A percentile compares a stretch with the other conserved stretches of the same genome.
Conservation (phyloP, 2,797 vertebrate species). For the Lophotriccus pileatus region DNA sequence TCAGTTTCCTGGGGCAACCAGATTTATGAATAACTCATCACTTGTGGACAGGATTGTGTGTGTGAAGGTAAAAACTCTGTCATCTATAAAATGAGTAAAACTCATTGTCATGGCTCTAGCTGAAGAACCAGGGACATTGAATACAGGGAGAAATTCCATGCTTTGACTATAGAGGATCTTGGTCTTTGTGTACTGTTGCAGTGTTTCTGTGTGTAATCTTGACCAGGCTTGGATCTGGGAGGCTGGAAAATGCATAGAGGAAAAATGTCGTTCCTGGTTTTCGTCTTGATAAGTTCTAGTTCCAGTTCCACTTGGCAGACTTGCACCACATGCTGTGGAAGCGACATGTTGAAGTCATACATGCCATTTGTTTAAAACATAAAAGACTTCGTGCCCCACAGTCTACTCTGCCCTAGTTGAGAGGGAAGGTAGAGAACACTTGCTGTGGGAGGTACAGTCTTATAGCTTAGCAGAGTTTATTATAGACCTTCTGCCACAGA, state of each 20-base stretch:
- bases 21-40: neutral
- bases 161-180: neutral
- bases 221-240: neutral
- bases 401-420: neutral
- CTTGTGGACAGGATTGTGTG: neutral
- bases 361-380: neutral
- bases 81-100: neutral
- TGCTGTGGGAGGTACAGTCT: neutral
- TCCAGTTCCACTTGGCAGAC: neutral
- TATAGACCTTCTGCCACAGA: neutral
- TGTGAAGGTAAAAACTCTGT: neutral
- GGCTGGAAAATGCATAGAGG: neutral
- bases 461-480: neutral
- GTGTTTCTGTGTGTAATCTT: neutral
- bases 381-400: fast-evolving
- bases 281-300: neutral
- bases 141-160: neutral
- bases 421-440: neutral
- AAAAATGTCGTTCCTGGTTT: neutral
- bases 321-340: neutral
- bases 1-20: neutral
- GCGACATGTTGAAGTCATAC: neutral
- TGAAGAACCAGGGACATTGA: neutral
- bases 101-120: neutral
- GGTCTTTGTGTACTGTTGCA: neutral